Evolutionary conservation across 2,797 vertebrate genomes (phyloP).

Genomic region (Borostomias antarcticus): DNA sequence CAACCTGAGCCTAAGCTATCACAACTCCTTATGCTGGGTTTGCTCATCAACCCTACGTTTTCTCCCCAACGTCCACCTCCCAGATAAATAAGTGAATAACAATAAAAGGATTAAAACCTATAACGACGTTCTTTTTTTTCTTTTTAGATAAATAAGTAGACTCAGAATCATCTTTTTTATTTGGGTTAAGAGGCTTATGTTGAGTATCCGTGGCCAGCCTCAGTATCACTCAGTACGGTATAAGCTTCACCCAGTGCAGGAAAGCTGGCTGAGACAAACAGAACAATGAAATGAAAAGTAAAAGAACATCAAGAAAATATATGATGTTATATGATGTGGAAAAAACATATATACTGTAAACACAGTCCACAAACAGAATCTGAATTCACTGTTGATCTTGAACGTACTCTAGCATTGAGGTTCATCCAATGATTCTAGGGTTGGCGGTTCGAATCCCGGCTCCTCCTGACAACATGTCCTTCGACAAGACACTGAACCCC

Average conservation of each 20-base stretch:
- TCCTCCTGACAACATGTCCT: too few species aligned
- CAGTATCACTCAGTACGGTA: slow-evolving; percentile 50
- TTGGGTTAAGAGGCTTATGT: slow-evolving; percentile 73
- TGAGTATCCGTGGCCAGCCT: slow-evolving; percentile 59
- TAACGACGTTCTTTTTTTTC: slow-evolving; percentile 57
- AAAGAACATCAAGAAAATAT: slow-evolving; percentile 55
- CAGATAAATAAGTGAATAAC: slow-evolving; percentile 27
- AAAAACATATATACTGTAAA: slow-evolving; percentile 16
- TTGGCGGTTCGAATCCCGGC: too few species aligned
- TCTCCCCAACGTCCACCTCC: slow-evolving; percentile 37
- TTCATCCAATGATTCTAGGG: too few species aligned
- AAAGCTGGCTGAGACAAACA: slow-evolving; percentile 49
- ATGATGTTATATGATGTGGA: slow-evolving; percentile 21
- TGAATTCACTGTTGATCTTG: too few species aligned
- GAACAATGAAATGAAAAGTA: slow-evolving; percentile 52
- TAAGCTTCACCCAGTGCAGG: slow-evolving; percentile 45
- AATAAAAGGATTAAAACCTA: slow-evolving; percentile 43
- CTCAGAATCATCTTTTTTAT: slow-evolving; percentile 66
- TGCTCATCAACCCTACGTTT: too few species aligned
- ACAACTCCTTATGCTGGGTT: too few species aligned
- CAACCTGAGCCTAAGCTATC: too few species aligned
- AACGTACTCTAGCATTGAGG: too few species aligned
- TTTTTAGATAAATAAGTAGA: slow-evolving; percentile 24
- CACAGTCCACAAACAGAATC: background rate
- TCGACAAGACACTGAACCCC: too few species aligned